Evolutionary conservation across 2,797 vertebrate genomes (phyloP).

Genomic region (Lepus townsendii): DNA sequence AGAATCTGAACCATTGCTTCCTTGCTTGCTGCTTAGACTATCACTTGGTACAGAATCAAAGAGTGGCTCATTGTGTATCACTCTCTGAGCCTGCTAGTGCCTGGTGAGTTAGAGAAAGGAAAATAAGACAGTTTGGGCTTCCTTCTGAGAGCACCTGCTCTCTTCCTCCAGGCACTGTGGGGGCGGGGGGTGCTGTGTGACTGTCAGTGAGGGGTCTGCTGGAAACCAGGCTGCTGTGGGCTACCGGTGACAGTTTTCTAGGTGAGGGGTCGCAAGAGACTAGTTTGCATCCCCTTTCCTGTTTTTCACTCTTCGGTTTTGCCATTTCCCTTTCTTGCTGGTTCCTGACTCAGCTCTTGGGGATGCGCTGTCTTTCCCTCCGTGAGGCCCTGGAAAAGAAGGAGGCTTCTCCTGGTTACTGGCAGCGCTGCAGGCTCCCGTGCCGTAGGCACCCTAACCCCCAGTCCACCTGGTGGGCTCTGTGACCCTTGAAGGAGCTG

Average conservation of each 20-base stretch:
- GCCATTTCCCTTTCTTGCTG: background rate
- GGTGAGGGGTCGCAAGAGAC: background rate
- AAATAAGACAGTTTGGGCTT: background rate
- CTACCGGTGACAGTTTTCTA: background rate
- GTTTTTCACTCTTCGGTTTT: background rate
- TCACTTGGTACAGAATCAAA: constrained; percentile 61
- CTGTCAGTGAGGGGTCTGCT: background rate
- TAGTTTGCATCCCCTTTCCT: background rate
- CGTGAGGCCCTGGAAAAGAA: background rate
- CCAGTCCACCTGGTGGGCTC: background rate
- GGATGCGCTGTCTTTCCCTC: constrained; percentile 5
- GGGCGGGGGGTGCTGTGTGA: background rate
- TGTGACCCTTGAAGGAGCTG: background rate
- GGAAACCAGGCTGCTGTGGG: background rate
- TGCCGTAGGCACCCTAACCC: background rate
- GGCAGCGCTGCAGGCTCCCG: background rate
- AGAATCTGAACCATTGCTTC: constrained; percentile 34
- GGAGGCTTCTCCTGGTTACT: background rate
- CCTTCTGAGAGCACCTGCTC: constrained; percentile 26
- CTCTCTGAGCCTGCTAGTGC: background rate
- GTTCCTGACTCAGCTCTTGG: background rate
- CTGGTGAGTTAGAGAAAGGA: background rate
- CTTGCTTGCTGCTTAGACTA: background rate
- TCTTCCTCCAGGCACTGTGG: constrained; percentile 16
- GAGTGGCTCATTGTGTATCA: constrained; percentile 9